Base-by-base conservation (phyloP, 2,113 vertebrate genomes). In the Nyctibius bracteatus region DNA sequence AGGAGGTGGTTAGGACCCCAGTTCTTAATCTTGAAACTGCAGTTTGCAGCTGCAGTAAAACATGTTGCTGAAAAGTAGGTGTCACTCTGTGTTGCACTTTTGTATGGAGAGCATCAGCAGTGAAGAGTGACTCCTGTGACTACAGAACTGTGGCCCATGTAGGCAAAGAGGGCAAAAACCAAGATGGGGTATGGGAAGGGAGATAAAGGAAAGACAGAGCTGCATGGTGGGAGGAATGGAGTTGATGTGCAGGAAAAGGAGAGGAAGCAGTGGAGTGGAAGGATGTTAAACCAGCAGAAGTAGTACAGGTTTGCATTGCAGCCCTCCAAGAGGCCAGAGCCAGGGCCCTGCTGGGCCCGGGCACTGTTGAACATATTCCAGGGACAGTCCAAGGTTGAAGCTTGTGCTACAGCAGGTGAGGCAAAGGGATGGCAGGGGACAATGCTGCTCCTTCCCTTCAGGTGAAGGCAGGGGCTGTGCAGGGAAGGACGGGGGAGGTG, bases 71-170 rank as follows among this genome's bases (percentile, higher is more conserved):
- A 58, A 65, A 70, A 14, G 12, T 59, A 58, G 25, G 10, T 59
- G 33, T 67, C 24, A 9, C 21, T 75, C 61, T 0, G 0, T 44
- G 31, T n/a, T 47, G 23, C 21, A 4, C 43, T 58, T 78, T 12
- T 11, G 2, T 6, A 24, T 1, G 22, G 47, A 51, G 46, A 66
- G 35, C 39, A 65, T 82, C 11, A 1, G 0, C 46, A 46, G 17
- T 1, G 1, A 70, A 71, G 23, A n/a, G n/a, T 47, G 39, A 51
- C 13, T 81, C 39, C 31, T 30, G 46, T 15, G 21, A 24, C 44
- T 59, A 3, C 4, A 9, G 33, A 72, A 25, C 24, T 51, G 31
- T 71, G 49, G 81, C 49, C 9, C 1, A 1, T 10, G 33, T 39
- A n/a, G 52, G 44, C 57, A 39, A 80, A 74, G 30, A 37, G 31